phyloP scores from a whole-genome alignment of 2,797 vertebrate species.

The Micrastur ruficollis region DNA sequence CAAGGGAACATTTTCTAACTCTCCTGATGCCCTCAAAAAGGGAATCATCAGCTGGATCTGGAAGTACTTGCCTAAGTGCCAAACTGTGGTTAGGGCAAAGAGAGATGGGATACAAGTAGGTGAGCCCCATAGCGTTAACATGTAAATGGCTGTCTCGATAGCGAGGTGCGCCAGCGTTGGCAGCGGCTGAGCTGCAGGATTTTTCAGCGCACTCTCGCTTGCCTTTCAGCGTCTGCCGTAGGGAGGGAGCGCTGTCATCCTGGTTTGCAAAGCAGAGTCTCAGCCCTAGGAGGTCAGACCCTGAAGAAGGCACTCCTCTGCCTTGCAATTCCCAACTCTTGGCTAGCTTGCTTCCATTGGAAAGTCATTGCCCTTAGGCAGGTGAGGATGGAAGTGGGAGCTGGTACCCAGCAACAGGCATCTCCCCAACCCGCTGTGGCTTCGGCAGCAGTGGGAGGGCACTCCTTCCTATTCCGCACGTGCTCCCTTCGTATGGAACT shows the following conservation, averaged over 20 bases:
- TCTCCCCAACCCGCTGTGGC: neutral
- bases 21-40: neutral
- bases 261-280: neutral
- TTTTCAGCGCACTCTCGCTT: neutral
- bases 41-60: neutral
- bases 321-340: neutral
- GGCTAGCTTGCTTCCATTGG: neutral
- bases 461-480: neutral
- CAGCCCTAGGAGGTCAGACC: neutral
- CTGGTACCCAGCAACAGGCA: neutral
- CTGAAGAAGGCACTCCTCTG: neutral
- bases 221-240: neutral
- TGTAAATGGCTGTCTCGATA: neutral
- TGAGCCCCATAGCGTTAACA: neutral
- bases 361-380: neutral
- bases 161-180: neutral
- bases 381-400: neutral
- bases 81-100: neutral
- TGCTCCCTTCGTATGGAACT: neutral
- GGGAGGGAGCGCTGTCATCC: neutral
- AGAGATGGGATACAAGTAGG: neutral
- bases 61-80: neutral
- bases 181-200: neutral
- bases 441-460: neutral
- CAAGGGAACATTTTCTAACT: neutral